These are phyloP conservation scores for Garra rufa DNA, from an alignment of 2,113 vertebrate genomes.

Conservation along the genomic window DNA sequence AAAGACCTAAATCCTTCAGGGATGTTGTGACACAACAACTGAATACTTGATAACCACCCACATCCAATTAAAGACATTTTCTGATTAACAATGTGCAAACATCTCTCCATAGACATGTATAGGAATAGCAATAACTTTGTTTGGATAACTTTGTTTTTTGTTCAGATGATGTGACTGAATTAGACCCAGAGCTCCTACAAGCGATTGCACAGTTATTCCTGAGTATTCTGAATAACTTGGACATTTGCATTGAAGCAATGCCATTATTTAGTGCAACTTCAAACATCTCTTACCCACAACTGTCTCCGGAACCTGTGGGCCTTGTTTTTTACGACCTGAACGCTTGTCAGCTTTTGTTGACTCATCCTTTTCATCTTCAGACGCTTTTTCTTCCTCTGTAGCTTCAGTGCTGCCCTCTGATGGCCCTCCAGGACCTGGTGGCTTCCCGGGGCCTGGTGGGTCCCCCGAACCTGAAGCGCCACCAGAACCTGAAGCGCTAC, in stretches of 20 bases:
- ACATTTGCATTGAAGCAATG: conserved; percentile 68
- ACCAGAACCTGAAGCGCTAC: not conserved
- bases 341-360: conserved; percentile 57
- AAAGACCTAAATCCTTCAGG: not conserved
- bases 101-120: not conserved
- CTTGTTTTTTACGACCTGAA: conserved; percentile 63
- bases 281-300: conserved; percentile 73
- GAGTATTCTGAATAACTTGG: conserved; percentile 61
- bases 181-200: conserved; percentile 42
- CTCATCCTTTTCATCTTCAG: conserved; percentile 58
- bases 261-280: conserved; percentile 46
- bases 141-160: not conserved
- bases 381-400: conserved; percentile 50
- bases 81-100: not conserved
- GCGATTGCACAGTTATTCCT: conserved; percentile 42
- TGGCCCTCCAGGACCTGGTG: conserved; percentile 6
- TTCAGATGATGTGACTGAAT: conserved; percentile 11
- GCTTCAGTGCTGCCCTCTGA: conserved; percentile 39
- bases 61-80: not conserved
- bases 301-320: conserved; percentile 65
- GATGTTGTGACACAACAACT: not conserved
- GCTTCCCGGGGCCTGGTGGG: conserved; percentile 34
- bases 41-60: not conserved
- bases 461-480: conserved; percentile 20
- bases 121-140: not conserved